Evolutionary conservation across 2,113 vertebrate species (phyloP), one percentile per base, ranked within the genome.

Genomic region (Hemiscyllium ocellatum): DNA sequence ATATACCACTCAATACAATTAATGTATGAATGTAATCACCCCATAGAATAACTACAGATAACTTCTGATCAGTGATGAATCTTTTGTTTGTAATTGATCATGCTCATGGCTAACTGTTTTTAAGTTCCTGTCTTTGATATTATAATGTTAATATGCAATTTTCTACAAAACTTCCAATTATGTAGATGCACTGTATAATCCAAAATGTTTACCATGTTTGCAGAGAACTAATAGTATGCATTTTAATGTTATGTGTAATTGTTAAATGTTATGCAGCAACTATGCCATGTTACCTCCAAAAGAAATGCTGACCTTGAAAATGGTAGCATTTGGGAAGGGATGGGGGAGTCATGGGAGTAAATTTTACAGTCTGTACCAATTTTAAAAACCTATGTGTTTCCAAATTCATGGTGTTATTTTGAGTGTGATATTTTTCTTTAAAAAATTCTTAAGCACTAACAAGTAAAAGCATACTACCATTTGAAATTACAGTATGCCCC

Each of bases 101-200:
- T 72, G 20, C 42, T 52, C 42, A 72, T 72, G 42, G 42, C 69
- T 72, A 95, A 95, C 13, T 95, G 13, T 26, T 72, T 95, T 72
- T 95, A 95, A 95, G 47, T 95, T 90, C 87, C 56, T 72, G 94
- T 22, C 24, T 52, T 95, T 72, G 37, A 94, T 95, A 95, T 52
- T 52, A 52, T n/a, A 37, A 72, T 83, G 42, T 56, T 56, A 8
- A 70, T 50, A 95, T 72, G 66, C 94, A 95, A 76, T 72, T 95
- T 95, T 95, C 47, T 72, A 95, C 69, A 72, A 95, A 83, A 80
- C 78, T 66, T 93, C 37, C 50, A 42, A 95, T 72, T 29, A 69
- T 94, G 93, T 72, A 15, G 68, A 26, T 72, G 93, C 94, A 76
- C 42, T 68, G 19, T 93, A 65, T 68, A 8, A 22, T 68, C 37